Evolutionary conservation across 1,140 invertebrate genomes (phyloP), one percentile per base, ranked within the genome.

Genomic region (Alviniconcha marisindica): DNA sequence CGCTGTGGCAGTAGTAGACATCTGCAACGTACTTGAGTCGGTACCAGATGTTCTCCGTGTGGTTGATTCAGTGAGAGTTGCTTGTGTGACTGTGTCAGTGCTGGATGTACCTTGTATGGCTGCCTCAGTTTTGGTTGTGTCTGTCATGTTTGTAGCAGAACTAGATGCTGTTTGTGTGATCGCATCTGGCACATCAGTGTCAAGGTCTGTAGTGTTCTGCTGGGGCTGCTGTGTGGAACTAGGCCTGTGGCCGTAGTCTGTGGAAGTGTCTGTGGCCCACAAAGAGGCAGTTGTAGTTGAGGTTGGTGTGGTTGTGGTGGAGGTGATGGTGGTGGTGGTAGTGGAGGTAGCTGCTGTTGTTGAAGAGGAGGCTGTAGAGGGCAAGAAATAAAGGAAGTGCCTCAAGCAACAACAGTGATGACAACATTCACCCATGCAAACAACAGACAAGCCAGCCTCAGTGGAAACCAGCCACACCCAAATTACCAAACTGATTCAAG

Each of bases 311-410:
- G n/a, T 40, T 15, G 24, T 15, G 1, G 36, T 40, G 36, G 36
- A 10, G 63, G 63, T 33, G 63, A 18, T 31, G 63, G 63, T 33
- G 28, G n/a, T n/a, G n/a, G n/a, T n/a, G n/a, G n/a, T n/a, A n/a
- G 28, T 5, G 28, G 63, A 33, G 63, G 63, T 12, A 33, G 63
- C 28, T 33, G 7, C 2, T 36, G 69, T 21, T 71, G 69, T 21
- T 15, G 36, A 40, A 40, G 69, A 40, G 40, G 69, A 71, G 36
- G 69, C 69, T 71, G 69, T 5, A 2, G 24, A 36, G 69, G 69
- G 69, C 33, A 71, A 71, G 69, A 71, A 40, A 71, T 24, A 71
- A 71, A 71, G 69, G 36, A 71, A 40, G 63, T 33, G n/a, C 63
- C 63, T 66, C 63, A 66, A 66, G 63, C 63, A 40, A 40, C 36